Evolutionary conservation across 2,113 vertebrate genomes (phyloP).

Genomic region (Antennarius striatus): DNA sequence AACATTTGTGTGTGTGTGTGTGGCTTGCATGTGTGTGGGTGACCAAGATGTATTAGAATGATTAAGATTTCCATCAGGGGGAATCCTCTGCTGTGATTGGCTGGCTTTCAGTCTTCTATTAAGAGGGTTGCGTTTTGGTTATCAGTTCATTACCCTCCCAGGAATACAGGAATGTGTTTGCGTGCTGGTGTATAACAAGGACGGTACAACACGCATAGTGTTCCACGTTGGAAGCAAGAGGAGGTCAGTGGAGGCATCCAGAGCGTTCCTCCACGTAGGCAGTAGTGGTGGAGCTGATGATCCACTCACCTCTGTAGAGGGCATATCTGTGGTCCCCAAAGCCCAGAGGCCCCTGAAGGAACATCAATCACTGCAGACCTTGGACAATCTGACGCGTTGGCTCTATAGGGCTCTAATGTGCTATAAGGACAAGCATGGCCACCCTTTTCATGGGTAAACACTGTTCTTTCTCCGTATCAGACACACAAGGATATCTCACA

Average conservation of each 20-base stretch:
- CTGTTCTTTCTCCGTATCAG: conserved; percentile 5
- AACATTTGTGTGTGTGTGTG: too few relatives aligned
- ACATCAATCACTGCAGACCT: conserved; percentile 72
- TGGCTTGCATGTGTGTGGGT: conserved; percentile 1
- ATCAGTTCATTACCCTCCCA: conserved; percentile 45
- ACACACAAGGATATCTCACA: not conserved
- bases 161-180: conserved; percentile 32
- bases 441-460: conserved; percentile 8
- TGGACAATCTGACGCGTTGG: conserved; percentile 35
- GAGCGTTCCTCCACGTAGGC: conserved; percentile 50
- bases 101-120: not conserved
- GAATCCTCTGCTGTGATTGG: conserved; percentile 49
- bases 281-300: conserved; percentile 55
- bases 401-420: conserved; percentile 38
- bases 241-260: conserved; percentile 56
- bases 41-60: conserved; percentile 31
- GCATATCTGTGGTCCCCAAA: conserved; percentile 61
- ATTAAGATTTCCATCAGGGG: conserved; percentile 42
- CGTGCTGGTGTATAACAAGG: conserved; percentile 1
- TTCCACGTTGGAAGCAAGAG: conserved; percentile 31
- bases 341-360: conserved; percentile 63
- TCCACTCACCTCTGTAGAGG: conserved; percentile 67
- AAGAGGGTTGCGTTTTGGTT: conserved; percentile 30
- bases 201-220: conserved; percentile 8
- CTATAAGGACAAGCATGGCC: conserved; percentile 23